These are phyloP conservation scores for Agonopterix arenella DNA, from an alignment of 2,888 invertebrate genomes.

Conservation along the genomic window DNA sequence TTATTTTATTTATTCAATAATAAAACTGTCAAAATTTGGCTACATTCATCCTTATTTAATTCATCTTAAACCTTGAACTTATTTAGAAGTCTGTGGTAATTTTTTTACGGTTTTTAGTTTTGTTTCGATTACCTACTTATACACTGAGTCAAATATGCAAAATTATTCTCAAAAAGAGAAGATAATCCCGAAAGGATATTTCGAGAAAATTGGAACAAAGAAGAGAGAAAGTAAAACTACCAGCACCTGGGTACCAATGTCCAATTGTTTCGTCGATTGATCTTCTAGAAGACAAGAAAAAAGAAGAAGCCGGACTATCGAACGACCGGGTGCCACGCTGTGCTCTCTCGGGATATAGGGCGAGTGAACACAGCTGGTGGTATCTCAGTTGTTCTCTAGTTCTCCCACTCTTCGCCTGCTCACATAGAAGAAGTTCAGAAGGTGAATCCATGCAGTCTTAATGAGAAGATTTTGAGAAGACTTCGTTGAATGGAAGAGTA, in stretches of 20 bases:
- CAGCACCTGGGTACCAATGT: conserved; percentile 1
- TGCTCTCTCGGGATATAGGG: conserved; percentile 89
- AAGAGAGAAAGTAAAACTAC: conserved; percentile 5
- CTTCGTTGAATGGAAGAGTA: too few relatives aligned
- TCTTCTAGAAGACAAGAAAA: conserved; percentile 8
- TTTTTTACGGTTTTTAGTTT: too few relatives aligned
- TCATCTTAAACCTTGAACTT: too few relatives aligned
- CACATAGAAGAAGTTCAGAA: background rate
- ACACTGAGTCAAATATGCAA: too few relatives aligned
- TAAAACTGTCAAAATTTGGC: too few relatives aligned
- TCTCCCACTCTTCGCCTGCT: conserved; percentile 30
- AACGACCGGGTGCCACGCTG: conserved; percentile 97
- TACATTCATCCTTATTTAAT: too few relatives aligned
- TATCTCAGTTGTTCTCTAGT: conserved; percentile 92
- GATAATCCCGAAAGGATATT: background rate
- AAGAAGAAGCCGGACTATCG: conserved; percentile 54
- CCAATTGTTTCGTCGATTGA: too few relatives aligned
- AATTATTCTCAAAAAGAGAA: too few relatives aligned
- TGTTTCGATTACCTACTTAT: too few relatives aligned
- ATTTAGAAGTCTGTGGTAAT: too few relatives aligned
- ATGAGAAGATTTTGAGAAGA: too few relatives aligned
- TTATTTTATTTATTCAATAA: too few relatives aligned
- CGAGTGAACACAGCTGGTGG: conserved; percentile 99
- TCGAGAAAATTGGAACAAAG: background rate
- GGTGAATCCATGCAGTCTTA: background rate